These are phyloP conservation scores for Ammodramus savannarum DNA, from an alignment of 2,113 vertebrate species.

Conservation along the genomic window DNA sequence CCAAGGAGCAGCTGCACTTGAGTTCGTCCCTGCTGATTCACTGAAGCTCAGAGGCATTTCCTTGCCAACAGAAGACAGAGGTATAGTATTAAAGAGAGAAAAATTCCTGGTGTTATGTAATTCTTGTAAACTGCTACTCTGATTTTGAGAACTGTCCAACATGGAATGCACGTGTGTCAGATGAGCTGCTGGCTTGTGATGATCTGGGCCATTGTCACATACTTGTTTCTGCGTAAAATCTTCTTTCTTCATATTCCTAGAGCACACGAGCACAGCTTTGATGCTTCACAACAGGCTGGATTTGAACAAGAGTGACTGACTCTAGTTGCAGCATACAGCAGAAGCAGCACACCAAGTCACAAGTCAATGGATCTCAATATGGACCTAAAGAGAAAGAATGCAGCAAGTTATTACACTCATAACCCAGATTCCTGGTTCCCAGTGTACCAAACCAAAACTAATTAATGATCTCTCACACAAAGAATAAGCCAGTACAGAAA, in stretches of 20 bases:
- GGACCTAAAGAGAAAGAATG: conserved; percentile 71
- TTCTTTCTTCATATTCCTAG: neutral
- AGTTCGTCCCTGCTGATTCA: conserved; percentile 4
- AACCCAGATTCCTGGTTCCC: neutral
- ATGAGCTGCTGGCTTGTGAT: neutral
- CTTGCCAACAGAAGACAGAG: neutral
- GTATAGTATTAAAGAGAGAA: neutral
- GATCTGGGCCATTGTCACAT: neutral
- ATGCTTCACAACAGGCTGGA: conserved; percentile 1
- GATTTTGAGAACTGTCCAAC: neutral
- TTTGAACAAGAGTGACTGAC: neutral
- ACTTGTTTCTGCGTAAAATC: neutral
- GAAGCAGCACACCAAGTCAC: neutral
- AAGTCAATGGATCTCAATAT: conserved; percentile 81
- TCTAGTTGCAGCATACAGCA: neutral
- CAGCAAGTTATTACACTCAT: neutral
- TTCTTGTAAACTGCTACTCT: conserved; percentile 6
- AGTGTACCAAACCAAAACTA: neutral
- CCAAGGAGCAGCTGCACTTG: neutral
- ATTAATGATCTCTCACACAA: neutral
- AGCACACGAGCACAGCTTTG: neutral
- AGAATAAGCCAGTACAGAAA: neutral
- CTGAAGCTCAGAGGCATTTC: neutral
- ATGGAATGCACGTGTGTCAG: neutral
- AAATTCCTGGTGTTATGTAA: neutral